Conservation (phyloP, 2,797 vertebrate species). For the Danio tinwini region DNA sequence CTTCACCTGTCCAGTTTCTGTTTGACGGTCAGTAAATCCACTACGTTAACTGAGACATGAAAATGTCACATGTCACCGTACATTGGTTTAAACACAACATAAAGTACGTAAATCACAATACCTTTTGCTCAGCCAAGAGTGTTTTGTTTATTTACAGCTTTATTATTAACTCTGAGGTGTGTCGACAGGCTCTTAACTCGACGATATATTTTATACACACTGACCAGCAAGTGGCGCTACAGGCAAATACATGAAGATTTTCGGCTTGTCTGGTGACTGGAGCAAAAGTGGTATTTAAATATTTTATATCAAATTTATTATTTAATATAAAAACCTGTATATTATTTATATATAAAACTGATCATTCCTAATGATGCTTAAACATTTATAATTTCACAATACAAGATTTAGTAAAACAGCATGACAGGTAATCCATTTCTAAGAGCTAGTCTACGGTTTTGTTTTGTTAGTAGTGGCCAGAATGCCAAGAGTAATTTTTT, state of each 20-base stretch:
- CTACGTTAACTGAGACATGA: background rate
- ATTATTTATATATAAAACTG: too few species aligned
- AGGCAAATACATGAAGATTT: background rate
- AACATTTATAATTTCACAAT: too few species aligned
- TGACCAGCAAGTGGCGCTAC: conserved; percentile 18
- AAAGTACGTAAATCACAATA: background rate
- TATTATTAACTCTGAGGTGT: background rate
- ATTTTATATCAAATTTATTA: too few species aligned
- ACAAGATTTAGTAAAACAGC: too few species aligned
- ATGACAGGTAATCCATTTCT: too few species aligned
- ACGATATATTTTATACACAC: background rate
- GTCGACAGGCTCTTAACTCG: background rate
- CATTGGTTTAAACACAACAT: background rate
- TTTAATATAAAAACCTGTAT: too few species aligned
- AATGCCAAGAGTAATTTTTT: too few species aligned
- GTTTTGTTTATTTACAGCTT: background rate
- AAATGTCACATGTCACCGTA: background rate
- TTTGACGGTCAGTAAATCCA: background rate
- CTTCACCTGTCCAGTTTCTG: background rate
- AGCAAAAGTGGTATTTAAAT: too few species aligned
- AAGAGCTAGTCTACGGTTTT: too few species aligned
- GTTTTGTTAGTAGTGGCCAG: too few species aligned
- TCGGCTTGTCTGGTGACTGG: background rate
- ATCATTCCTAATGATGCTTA: too few species aligned
- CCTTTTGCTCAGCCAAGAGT: background rate